Evolutionary conservation across 2,797 vertebrate species (phyloP).

Genomic region (Chiropotes sagulatus): DNA sequence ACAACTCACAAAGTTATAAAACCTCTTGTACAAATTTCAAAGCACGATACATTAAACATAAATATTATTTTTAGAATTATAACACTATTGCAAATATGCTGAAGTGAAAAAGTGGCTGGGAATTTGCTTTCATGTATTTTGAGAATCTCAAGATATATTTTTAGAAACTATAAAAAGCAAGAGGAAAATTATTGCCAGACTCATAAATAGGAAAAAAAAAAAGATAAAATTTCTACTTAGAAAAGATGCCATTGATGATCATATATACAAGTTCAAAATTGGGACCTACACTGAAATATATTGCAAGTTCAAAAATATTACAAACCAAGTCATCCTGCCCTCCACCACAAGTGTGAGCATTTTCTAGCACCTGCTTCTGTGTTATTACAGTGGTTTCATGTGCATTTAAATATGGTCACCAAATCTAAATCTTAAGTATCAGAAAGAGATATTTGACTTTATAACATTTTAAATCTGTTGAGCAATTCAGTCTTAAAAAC

Average conservation of each 20-base stretch:
- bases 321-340: conserved; percentile 16
- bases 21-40: conserved; percentile 70
- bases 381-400: conserved; percentile 5
- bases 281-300: conserved; percentile 44
- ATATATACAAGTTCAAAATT: conserved; percentile 54
- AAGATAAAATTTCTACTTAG: conserved; percentile 47
- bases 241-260: conserved; percentile 58
- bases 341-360: not conserved
- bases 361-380: conserved; percentile 47
- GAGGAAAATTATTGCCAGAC: conserved; percentile 66
- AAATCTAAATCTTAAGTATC: conserved; percentile 39
- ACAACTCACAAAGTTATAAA: conserved; percentile 67
- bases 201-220: not conserved
- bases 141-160: conserved; percentile 70
- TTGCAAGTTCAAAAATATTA: conserved; percentile 46
- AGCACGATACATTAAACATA: conserved; percentile 69
- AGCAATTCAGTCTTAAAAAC: conserved; percentile 4
- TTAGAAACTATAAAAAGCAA: conserved; percentile 65
- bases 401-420: conserved; percentile 46
- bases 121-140: conserved; percentile 75
- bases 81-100: conserved; percentile 60
- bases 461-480: not conserved
- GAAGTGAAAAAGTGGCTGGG: conserved; percentile 57
- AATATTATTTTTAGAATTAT: conserved; percentile 77
- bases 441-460: conserved; percentile 16